Conservation (phyloP, 2,113 vertebrate species). For the Rhagologus leucostigma region DNA sequence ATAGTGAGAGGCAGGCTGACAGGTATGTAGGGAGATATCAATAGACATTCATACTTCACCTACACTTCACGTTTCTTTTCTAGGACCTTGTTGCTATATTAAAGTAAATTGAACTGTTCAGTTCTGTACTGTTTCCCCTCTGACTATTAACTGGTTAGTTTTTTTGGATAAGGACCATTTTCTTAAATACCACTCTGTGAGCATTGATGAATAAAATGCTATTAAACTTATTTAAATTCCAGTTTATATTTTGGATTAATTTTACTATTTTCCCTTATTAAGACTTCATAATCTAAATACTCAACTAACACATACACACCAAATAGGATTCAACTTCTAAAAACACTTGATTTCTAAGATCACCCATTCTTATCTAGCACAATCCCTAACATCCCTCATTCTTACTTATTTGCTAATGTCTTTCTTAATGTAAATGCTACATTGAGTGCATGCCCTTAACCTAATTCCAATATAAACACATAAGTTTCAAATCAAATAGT, state of each 20-base stretch:
- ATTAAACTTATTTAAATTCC: background rate
- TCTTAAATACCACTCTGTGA: background rate
- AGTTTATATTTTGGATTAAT: background rate
- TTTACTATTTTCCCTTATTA: background rate
- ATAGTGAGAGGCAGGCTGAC: background rate
- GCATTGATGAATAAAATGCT: background rate
- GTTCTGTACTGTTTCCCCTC: background rate
- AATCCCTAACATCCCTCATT: background rate
- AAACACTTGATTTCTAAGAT: background rate
- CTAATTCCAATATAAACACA: background rate
- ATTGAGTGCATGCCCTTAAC: background rate
- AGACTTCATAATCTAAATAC: background rate
- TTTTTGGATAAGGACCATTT: background rate
- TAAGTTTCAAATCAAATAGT: background rate
- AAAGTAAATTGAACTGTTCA: background rate
- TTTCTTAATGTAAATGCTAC: background rate
- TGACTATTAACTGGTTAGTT: background rate
- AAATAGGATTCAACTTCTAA: background rate
- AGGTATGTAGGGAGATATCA: background rate
- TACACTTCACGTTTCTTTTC: background rate
- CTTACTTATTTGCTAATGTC: background rate
- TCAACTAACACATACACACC: background rate
- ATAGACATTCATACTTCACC: background rate
- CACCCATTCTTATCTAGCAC: background rate
- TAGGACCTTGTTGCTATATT: background rate